These are phyloP conservation scores for Cacatua alba DNA, from an alignment of 2,113 vertebrate genomes.

Conservation along the genomic window DNA sequence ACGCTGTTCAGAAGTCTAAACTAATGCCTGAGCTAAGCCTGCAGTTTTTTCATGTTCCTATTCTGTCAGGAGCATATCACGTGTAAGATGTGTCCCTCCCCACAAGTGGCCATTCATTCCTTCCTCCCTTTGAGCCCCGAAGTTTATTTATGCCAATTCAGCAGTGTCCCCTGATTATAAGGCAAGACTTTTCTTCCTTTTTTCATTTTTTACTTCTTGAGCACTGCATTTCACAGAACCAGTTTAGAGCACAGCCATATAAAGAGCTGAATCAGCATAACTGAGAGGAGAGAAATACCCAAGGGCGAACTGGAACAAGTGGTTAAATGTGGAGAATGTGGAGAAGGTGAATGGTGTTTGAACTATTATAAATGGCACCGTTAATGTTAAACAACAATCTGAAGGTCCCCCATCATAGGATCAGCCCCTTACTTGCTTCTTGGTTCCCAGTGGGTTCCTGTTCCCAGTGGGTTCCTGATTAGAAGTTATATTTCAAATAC, in stretches of 20 bases:
- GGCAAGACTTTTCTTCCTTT: background rate
- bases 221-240: background rate
- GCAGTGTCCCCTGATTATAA: background rate
- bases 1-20: background rate
- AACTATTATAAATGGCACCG: background rate
- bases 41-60: background rate
- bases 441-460: background rate
- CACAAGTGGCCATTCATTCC: background rate
- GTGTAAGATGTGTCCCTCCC: background rate
- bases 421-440: background rate
- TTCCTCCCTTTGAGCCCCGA: background rate
- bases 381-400: background rate
- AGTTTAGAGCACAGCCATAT: background rate
- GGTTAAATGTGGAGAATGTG: background rate
- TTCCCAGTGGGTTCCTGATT: background rate
- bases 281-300: background rate
- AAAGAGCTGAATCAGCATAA: constrained; percentile 11
- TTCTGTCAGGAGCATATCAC: background rate
- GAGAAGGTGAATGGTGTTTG: background rate
- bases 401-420: background rate
- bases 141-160: background rate
- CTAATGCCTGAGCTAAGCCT: background rate
- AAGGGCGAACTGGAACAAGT: background rate
- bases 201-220: background rate
- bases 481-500: background rate